Evolutionary conservation across 2,888 invertebrate genomes (phyloP).

Genomic region (Limenitis arthemis): DNA sequence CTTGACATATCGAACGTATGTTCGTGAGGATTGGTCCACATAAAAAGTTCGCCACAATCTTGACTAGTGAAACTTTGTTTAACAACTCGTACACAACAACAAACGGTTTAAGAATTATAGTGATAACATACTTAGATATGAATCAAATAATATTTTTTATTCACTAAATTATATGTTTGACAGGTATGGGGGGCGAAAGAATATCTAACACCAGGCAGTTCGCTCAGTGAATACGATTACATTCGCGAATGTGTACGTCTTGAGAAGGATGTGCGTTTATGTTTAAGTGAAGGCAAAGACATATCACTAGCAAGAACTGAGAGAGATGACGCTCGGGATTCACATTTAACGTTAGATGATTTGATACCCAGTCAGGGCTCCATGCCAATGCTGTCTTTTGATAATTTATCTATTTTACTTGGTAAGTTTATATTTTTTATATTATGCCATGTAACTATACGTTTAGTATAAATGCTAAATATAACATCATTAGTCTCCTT

Average conservation of each 20-base stretch:
- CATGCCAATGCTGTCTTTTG: conserved; percentile 82
- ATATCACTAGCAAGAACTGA: conserved; percentile 83
- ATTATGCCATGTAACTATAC: neutral
- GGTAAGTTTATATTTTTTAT: conserved; percentile 67
- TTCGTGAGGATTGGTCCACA: neutral
- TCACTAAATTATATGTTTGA: neutral
- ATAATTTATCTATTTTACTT: conserved; percentile 87
- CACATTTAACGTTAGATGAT: conserved; percentile 83
- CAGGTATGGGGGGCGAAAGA: conserved; percentile 92
- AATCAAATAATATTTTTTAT: neutral
- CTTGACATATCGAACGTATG: neutral
- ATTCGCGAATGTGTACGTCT: conserved; percentile 94
- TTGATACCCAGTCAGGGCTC: conserved; percentile 82
- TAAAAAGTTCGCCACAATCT: neutral
- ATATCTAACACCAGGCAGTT: conserved; percentile 88
- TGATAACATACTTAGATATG: too few species aligned
- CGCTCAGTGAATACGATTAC: conserved; percentile 92
- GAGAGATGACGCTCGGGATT: conserved; percentile 85
- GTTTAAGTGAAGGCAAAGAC: conserved; percentile 75
- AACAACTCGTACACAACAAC: too few species aligned
- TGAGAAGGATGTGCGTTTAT: conserved; percentile 87
- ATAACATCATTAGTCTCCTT: too few species aligned
- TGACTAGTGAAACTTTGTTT: too few species aligned
- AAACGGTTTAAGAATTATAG: too few species aligned
- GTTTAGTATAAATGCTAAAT: neutral